phyloP scores from a whole-genome alignment of 30 jellyfish, hydroid and myxozoan species.

The Aurelia aurita region DNA sequence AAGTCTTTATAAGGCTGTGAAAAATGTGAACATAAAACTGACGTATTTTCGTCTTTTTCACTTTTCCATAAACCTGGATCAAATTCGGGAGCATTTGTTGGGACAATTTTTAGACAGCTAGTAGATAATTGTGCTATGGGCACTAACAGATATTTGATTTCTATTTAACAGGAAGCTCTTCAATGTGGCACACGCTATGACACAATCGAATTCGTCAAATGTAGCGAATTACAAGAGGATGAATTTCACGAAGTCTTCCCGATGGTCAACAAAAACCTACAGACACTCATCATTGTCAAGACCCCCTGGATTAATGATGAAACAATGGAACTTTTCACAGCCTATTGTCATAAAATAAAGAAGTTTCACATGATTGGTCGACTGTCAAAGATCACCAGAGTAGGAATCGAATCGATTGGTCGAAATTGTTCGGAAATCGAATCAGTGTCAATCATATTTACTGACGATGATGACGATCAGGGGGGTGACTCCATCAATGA shows the following conservation, averaged over 20 bases:
- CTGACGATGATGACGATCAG: constrained; percentile 74
- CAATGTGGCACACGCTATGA: constrained; percentile 67
- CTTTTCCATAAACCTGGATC: too few relatives aligned
- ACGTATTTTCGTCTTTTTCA: too few relatives aligned
- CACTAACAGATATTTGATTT: background rate
- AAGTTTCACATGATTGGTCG: constrained; percentile 89
- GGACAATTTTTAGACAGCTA: too few relatives aligned
- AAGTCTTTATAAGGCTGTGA: too few relatives aligned
- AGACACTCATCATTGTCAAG: constrained; percentile 77
- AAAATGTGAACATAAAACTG: too few relatives aligned
- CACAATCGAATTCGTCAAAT: constrained; percentile 70
- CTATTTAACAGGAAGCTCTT: constrained; percentile 55
- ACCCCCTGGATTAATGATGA: constrained; percentile 96
- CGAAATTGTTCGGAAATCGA: constrained; percentile 89
- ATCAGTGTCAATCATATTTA: constrained; percentile 84
- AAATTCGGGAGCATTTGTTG: too few relatives aligned
- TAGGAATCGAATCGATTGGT: constrained; percentile 98
- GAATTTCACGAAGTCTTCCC: constrained; percentile 89
- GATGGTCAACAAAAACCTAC: constrained; percentile 77
- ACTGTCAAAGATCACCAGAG: constrained; percentile 83
- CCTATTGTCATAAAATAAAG: constrained; percentile 87
- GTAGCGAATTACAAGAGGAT: constrained; percentile 82
- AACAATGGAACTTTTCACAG: constrained; percentile 90
- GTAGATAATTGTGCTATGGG: too few relatives aligned
- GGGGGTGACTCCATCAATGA: constrained; percentile 51